phyloP scores from a whole-genome alignment of 2,113 vertebrate species.

The Mustelus asterias region DNA sequence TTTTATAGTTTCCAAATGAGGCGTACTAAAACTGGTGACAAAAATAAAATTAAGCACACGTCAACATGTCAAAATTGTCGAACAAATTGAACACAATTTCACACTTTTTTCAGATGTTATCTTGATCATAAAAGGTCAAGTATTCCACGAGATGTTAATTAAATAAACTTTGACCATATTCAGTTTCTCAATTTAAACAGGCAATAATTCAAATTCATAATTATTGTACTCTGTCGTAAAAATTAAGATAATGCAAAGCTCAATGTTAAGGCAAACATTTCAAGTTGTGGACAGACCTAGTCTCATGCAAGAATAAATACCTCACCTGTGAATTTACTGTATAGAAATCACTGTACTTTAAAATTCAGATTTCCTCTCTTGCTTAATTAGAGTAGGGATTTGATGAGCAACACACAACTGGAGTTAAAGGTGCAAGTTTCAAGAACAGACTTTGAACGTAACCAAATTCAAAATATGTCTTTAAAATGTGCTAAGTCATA shows the following conservation, averaged over 20 bases:
- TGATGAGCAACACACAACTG: not conserved
- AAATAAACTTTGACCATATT: too few species aligned
- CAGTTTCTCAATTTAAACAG: not conserved
- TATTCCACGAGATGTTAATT: not conserved
- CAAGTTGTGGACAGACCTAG: not conserved
- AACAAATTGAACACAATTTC: too few species aligned
- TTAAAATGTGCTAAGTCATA: not conserved
- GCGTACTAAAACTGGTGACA: not conserved
- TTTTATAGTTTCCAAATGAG: not conserved
- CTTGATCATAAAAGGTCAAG: not conserved
- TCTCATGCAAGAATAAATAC: not conserved
- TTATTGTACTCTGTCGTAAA: too few species aligned
- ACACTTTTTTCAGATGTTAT: not conserved
- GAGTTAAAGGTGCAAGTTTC: not conserved
- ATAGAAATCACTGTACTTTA: not conserved
- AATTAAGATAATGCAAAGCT: not conserved
- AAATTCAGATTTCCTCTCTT: not conserved
- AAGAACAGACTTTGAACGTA: not conserved
- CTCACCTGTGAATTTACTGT: not conserved
- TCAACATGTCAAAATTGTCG: not conserved
- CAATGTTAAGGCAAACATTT: not conserved
- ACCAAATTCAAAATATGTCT: not conserved
- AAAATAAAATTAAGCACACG: not conserved
- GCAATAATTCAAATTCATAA: too few species aligned
- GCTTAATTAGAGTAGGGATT: not conserved